Evolutionary conservation across 1,140 invertebrate species (phyloP).

Genomic region (Bombus turneri): DNA sequence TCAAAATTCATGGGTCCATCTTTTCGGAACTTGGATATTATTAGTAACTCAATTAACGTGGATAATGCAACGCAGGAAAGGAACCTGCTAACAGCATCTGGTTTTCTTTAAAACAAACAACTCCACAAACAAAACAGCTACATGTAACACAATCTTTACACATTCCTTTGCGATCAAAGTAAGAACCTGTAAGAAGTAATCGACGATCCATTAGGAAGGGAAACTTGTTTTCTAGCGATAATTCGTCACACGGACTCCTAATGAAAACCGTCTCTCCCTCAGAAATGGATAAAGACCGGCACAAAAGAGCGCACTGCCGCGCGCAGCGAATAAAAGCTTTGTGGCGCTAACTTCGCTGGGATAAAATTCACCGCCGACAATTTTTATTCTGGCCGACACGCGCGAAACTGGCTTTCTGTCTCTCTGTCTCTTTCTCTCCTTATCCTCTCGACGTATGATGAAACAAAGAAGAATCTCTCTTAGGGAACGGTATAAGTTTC

Average conservation of each 20-base stretch:
- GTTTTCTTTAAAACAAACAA: background rate
- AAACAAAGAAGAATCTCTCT: constrained; percentile 58
- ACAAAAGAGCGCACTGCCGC: constrained; percentile 14
- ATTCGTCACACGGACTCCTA: background rate
- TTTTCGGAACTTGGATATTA: too few species aligned
- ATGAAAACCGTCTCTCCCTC: constrained; percentile 18
- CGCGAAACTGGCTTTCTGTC: constrained; percentile 19
- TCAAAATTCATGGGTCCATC: too few species aligned
- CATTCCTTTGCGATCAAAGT: background rate
- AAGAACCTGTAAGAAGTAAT: background rate
- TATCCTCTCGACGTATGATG: constrained; percentile 26
- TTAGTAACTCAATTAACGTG: too few species aligned
- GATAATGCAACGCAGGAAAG: background rate
- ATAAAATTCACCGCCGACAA: constrained; percentile 16
- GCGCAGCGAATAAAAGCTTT: constrained; percentile 6
- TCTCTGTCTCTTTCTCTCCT: background rate
- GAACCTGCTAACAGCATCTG: background rate
- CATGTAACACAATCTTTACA: background rate
- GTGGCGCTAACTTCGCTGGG: background rate
- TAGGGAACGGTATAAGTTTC: constrained; percentile 51
- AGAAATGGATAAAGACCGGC: constrained; percentile 2
- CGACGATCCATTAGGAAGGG: background rate
- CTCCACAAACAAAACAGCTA: too few species aligned
- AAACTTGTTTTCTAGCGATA: background rate
- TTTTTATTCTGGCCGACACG: constrained; percentile 41